phyloP scores from a whole-genome alignment of 2,888 invertebrate genomes.

The Amblyteles armatorius region DNA sequence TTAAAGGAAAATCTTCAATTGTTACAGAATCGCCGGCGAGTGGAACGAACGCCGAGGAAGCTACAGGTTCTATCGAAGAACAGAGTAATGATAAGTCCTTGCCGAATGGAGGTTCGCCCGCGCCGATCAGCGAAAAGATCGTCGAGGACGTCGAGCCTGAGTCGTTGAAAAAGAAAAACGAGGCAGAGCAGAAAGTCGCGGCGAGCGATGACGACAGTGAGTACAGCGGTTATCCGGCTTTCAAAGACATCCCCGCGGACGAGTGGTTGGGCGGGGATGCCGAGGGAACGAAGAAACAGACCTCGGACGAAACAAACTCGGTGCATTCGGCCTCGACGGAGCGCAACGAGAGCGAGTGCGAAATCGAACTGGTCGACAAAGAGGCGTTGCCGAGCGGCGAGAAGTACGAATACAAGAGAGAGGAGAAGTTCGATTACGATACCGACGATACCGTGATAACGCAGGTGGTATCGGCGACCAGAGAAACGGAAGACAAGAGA shows the following conservation, averaged over 20 bases:
- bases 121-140: not conserved
- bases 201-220: constrained; percentile 66
- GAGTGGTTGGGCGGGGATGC: constrained; percentile 71
- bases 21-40: constrained; percentile 70
- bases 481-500: constrained; percentile 8
- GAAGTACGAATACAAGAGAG: constrained; percentile 32
- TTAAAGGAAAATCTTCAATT: constrained; percentile 72
- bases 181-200: constrained; percentile 4
- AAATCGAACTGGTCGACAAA: constrained; percentile 70
- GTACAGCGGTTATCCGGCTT: constrained; percentile 68
- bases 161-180: constrained; percentile 3
- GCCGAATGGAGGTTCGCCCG: not conserved
- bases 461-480: constrained; percentile 31
- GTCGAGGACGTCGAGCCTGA: constrained; percentile 8
- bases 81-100: not conserved
- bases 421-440: constrained; percentile 69
- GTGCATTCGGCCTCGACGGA: constrained; percentile 59
- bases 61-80: constrained; percentile 20
- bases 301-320: constrained; percentile 48
- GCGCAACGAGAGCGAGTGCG: constrained; percentile 71
- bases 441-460: constrained; percentile 73
- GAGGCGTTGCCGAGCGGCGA: constrained; percentile 63
- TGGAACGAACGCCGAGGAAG: constrained; percentile 47
- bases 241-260: constrained; percentile 76
- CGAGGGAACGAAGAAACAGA: constrained; percentile 19